Evolutionary conservation across 2,113 vertebrate genomes (phyloP).

Genomic region (Piaya cayana): DNA sequence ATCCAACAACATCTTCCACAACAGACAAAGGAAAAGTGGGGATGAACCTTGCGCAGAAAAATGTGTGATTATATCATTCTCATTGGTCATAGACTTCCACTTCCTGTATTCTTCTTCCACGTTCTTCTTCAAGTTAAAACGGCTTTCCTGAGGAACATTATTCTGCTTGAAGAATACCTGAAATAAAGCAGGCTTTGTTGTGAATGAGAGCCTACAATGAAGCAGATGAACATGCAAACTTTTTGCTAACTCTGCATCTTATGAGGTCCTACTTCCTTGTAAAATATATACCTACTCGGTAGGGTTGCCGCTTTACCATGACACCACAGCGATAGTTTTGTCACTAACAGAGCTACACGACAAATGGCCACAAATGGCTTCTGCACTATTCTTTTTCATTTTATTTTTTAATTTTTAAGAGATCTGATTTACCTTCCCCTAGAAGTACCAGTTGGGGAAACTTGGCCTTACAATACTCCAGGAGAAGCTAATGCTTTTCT

Average conservation of each 20-base stretch:
- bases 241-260: not conserved
- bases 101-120: conserved; percentile 98
- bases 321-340: not conserved
- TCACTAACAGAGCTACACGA: not conserved
- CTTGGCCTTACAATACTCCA: not conserved
- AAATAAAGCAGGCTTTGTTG: not conserved
- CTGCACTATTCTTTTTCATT: not conserved
- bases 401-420: not conserved
- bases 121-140: conserved; percentile 98
- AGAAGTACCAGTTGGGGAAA: not conserved
- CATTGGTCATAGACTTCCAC: conserved; percentile 98
- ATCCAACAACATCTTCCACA: conserved; percentile 99
- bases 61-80: conserved; percentile 96
- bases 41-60: conserved; percentile 94
- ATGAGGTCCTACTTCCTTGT: not conserved
- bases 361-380: not conserved
- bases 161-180: conserved; percentile 99
- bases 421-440: not conserved
- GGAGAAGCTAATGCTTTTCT: not conserved
- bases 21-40: conserved; percentile 93
- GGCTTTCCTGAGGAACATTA: conserved; percentile 97
- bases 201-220: not conserved
- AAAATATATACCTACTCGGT: not conserved
- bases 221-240: not conserved
- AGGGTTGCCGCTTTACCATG: not conserved